These are phyloP conservation scores for Paracanthobrama guichenoti DNA, from an alignment of 2,113 vertebrate species.

Conservation along the genomic window DNA sequence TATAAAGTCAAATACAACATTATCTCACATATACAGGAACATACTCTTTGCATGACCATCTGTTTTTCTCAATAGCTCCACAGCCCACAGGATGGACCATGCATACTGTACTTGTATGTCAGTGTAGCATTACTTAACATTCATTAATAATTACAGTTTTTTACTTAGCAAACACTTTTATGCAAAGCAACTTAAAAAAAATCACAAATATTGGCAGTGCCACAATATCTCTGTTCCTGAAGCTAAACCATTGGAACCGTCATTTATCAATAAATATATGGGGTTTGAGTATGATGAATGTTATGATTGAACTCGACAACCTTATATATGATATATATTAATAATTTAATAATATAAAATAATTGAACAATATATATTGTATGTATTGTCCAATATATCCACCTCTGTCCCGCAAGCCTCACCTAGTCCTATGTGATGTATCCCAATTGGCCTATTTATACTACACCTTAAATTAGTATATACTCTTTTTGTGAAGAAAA, in stretches of 20 bases:
- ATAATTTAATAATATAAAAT: background rate
- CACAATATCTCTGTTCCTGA: background rate
- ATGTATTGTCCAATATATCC: too few relatives aligned
- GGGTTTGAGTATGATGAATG: background rate
- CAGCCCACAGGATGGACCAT: background rate
- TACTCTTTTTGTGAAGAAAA: too few relatives aligned
- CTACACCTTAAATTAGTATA: too few relatives aligned
- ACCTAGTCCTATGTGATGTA: too few relatives aligned
- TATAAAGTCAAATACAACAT: slow-evolving; percentile 56
- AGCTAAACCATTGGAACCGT: background rate
- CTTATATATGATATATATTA: background rate
- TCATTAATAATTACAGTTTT: background rate
- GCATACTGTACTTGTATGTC: background rate
- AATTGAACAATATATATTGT: too few relatives aligned
- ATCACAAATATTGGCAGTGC: background rate
- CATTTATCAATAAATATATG: background rate
- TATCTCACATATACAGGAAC: background rate
- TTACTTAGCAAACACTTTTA: background rate
- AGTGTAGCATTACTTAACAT: background rate
- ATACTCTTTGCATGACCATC: too few relatives aligned
- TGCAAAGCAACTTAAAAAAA: background rate
- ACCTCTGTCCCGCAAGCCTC: too few relatives aligned
- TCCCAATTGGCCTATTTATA: too few relatives aligned
- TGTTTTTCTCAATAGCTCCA: background rate
- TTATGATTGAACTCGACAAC: background rate